Percentiles rank a stretch among this genome's conserved stretches.
These are phyloP conservation scores for Hydropotes inermis DNA, from an alignment of 2,113 vertebrate species.

Conservation along the genomic window DNA sequence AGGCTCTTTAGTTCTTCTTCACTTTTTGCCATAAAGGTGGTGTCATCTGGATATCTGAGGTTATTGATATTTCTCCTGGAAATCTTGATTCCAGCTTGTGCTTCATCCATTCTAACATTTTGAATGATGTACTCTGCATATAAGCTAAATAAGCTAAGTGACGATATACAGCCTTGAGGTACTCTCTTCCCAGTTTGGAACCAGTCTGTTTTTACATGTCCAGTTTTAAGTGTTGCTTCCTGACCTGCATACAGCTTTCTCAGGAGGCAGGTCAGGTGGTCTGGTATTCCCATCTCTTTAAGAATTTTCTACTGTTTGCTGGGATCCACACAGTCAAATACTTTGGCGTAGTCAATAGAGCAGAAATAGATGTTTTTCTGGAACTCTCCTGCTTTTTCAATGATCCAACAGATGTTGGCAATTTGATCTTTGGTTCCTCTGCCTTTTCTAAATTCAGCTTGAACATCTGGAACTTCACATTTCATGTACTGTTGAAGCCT, in stretches of 20 bases:
- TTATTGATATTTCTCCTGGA: background rate
- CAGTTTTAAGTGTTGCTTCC: background rate
- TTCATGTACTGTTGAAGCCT: background rate
- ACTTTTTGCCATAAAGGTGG: background rate
- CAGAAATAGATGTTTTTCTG: background rate
- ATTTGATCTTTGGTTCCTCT: background rate
- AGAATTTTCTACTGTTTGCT: background rate
- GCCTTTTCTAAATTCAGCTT: background rate
- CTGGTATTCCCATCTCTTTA: background rate
- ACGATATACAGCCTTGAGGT: background rate
- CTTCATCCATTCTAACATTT: background rate
- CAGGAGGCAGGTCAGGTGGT: background rate
- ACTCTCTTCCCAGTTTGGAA: background rate
- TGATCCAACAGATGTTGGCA: background rate
- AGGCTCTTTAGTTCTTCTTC: background rate
- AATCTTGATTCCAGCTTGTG: background rate
- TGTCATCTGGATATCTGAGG: background rate
- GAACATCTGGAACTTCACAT: background rate
- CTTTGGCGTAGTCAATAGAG: background rate
- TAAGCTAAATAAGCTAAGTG: background rate
- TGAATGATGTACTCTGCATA: background rate
- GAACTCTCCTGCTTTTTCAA: background rate
- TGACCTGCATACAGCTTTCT: background rate
- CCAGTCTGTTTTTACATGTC: background rate
- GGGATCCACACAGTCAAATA: background rate